Evolutionary conservation across 2,888 invertebrate genomes (phyloP).

Genomic region (Pegoplata infirma): DNA sequence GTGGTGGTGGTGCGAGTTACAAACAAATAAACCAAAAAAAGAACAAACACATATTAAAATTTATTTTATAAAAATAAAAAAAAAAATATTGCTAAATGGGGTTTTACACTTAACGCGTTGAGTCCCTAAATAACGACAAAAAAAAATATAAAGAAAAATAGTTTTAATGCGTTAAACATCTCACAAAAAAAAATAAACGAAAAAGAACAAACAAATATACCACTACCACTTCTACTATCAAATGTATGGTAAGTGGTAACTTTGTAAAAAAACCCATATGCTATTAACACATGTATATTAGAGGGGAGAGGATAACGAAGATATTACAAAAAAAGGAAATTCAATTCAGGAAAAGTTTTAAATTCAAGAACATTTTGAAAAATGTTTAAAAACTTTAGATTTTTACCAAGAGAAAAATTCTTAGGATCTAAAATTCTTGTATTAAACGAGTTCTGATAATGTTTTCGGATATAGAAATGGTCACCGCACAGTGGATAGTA

Average conservation of each 20-base stretch:
- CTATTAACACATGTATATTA: no score
- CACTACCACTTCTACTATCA: slow-evolving; percentile 13
- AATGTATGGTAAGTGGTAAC: slow-evolving; percentile 39
- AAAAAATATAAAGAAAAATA: slow-evolving; percentile 21
- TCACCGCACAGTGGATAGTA: no score
- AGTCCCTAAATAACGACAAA: slow-evolving; percentile 42
- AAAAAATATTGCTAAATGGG: slow-evolving; percentile 40
- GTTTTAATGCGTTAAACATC: slow-evolving; percentile 52
- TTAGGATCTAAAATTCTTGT: no score
- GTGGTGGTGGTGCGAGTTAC: background rate
- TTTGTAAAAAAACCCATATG: slow-evolving; percentile 35
- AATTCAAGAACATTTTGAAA: no score
- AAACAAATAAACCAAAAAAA: no score
- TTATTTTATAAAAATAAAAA: slow-evolving; percentile 32
- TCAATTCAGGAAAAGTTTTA: no score
- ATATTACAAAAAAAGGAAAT: no score
- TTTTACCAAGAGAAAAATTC: no score
- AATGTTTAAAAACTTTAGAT: no score
- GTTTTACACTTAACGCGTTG: slow-evolving; percentile 51
- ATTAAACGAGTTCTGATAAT: no score
- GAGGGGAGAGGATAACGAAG: no score
- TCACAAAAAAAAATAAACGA: slow-evolving; percentile 18
- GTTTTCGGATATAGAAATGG: no score
- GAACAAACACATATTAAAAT: slow-evolving; percentile 44
- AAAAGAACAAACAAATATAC: background rate